A percentile compares a stretch with the other conserved stretches of the same genome.
phyloP scores from a whole-genome alignment of 2,113 vertebrate genomes.

The Periophthalmus modestus region DNA sequence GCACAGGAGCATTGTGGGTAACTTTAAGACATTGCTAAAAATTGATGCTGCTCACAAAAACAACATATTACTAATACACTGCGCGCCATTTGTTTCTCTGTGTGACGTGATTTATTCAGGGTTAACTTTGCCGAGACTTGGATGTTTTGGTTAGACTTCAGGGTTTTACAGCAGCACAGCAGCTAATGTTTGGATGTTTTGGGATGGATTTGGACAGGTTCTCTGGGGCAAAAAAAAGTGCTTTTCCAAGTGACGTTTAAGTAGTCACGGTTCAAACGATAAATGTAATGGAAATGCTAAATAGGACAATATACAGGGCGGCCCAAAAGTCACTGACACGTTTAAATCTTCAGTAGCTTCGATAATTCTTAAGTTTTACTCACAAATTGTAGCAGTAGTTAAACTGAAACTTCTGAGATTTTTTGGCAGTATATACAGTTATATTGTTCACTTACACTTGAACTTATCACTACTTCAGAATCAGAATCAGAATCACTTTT shows the following conservation, averaged over 20 bases:
- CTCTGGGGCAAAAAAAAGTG: not conserved
- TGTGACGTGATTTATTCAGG: conserved; percentile 1
- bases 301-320: too few relatives aligned
- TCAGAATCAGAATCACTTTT: too few relatives aligned
- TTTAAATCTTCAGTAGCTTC: too few relatives aligned
- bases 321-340: too few relatives aligned
- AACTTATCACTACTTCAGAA: too few relatives aligned
- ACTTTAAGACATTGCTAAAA: conserved; percentile 11
- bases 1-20: not conserved
- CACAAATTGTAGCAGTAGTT: too few relatives aligned
- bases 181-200: not conserved
- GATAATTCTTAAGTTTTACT: too few relatives aligned
- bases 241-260: not conserved
- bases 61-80: not conserved
- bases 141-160: not conserved
- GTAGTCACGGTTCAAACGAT: not conserved
- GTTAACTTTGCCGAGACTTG: not conserved
- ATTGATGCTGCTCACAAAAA: conserved; percentile 7
- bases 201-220: too few relatives aligned
- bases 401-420: too few relatives aligned
- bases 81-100: not conserved
- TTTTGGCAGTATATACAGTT: too few relatives aligned
- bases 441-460: too few relatives aligned
- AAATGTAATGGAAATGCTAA: not conserved
- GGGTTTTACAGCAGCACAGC: not conserved